These are phyloP conservation scores for Polypterus bichir DNA, from an alignment of 2,113 vertebrate genomes.

Conservation along the genomic window DNA sequence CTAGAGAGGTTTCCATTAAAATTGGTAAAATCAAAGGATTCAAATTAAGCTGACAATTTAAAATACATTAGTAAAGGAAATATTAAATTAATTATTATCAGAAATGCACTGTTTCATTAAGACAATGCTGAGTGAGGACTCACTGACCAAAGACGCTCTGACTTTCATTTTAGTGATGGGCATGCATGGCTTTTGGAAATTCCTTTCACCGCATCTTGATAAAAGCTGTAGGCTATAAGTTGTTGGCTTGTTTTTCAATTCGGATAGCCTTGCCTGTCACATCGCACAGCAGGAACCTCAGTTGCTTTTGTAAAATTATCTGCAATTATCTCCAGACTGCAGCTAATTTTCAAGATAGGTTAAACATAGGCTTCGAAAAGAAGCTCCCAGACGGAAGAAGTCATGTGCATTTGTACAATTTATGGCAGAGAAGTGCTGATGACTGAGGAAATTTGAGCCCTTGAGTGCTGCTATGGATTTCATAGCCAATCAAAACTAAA, in stretches of 20 bases:
- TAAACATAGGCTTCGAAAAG: slow-evolving; percentile 34
- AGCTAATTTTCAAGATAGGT: slow-evolving; percentile 29
- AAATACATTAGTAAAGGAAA: no score
- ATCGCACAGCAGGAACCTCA: slow-evolving; percentile 9
- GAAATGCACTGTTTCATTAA: no score
- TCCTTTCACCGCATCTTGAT: not conserved
- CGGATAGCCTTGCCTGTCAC: slow-evolving; percentile 23
- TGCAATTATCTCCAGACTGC: slow-evolving; percentile 29
- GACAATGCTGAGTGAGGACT: no score
- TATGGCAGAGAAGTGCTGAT: slow-evolving; percentile 60
- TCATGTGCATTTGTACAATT: slow-evolving; percentile 35
- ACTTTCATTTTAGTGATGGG: not conserved
- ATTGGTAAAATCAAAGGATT: no score
- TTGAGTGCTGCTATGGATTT: slow-evolving; percentile 53
- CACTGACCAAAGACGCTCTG: no score
- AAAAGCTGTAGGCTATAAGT: not conserved
- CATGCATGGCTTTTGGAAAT: not conserved
- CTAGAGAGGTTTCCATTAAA: no score
- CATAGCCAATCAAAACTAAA: slow-evolving; percentile 69
- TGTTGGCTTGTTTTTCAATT: slow-evolving; percentile 17
- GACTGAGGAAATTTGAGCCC: slow-evolving; percentile 52
- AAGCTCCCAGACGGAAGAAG: slow-evolving; percentile 26
- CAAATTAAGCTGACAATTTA: no score
- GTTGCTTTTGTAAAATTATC: slow-evolving; percentile 31
- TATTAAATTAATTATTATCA: no score